These are phyloP conservation scores for Oreochromis mossambicus DNA, from an alignment of 2,797 vertebrate species.

Conservation along the genomic window DNA sequence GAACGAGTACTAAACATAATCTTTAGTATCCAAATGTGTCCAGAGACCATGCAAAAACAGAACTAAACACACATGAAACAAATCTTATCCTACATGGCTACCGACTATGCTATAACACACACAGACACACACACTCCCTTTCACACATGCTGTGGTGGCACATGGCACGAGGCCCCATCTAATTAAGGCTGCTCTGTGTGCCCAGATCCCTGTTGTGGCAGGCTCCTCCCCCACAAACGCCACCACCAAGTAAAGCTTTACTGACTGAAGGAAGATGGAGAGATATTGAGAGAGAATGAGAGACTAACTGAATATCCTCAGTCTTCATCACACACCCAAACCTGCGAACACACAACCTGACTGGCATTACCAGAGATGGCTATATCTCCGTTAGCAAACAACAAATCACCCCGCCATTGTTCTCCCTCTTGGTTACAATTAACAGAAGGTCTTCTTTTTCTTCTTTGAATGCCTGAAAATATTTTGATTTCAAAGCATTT, in stretches of 20 bases:
- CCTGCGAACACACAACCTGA: not conserved
- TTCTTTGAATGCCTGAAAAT: slow-evolving; percentile 5
- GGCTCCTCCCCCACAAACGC: slow-evolving; percentile 61
- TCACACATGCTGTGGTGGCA: slow-evolving; percentile 54
- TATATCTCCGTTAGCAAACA: slow-evolving; percentile 27
- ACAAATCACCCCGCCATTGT: slow-evolving; percentile 9
- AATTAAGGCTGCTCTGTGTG: slow-evolving; percentile 78
- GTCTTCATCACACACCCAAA: slow-evolving; percentile 27
- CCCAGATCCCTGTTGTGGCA: slow-evolving; percentile 61
- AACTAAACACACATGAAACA: not conserved
- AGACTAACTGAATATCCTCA: slow-evolving; percentile 21
- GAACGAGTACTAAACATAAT: not conserved
- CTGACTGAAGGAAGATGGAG: slow-evolving; percentile 49
- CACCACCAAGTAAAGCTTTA: slow-evolving; percentile 43
- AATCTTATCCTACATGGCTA: not conserved
- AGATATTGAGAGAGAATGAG: slow-evolving; percentile 35
- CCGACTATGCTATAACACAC: slow-evolving; percentile 21
- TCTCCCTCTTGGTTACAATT: slow-evolving; percentile 9
- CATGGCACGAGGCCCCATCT: slow-evolving; percentile 71
- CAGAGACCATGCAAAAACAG: not conserved
- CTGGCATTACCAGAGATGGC: slow-evolving; percentile 20
- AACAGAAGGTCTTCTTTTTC: not conserved
- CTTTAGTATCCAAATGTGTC: not conserved
- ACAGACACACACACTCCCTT: slow-evolving; percentile 10
- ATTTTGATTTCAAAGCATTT: not conserved